Evolutionary conservation across 2,888 invertebrate genomes (phyloP), one percentile per base, ranked within the genome.

Genomic region (Orthosia incerta): DNA sequence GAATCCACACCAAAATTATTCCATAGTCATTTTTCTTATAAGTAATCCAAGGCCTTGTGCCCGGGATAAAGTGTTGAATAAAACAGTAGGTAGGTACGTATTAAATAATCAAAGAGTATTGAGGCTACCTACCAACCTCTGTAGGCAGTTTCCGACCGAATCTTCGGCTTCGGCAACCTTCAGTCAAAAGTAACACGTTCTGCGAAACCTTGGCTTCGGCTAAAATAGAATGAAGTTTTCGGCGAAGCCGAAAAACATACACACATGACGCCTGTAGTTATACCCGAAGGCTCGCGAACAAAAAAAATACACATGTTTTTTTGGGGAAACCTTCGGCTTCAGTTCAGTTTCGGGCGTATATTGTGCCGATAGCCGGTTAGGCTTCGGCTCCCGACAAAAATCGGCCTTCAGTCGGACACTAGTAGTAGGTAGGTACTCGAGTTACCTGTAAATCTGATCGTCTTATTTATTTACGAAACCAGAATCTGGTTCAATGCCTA

Each of bases 51-150:
- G 72, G 64, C 72, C 63, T 15, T 72, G 68, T 77, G 60, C 70
- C 63, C 56, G 55, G 65, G 57, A 76, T 76, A 77, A 72, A 74
- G 67, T 74, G 67, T 71, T 86, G 85, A 86, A 86, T 86, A 86
- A 87, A 74, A 83, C 74, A 86, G 83, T 46, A 74, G 76, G 74
- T 57, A 57, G 74, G 60, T 68, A 63, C 65, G 66, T 83, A 77
- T 82, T 86, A 81, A 87, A 86, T 87, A 87, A 85, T 75, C 78
- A 85, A 85, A 72, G 64, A 62, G 78, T 83, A 86, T 82, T 76
- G 85, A 82, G 67, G 70, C 71, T 71, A 57, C 59, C 69, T 64
- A 73, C 68, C 66, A 51, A 56, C 57, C 69, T 66, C 71, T 62
- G 66, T 60, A 67, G 61, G 23, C 39, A 39, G 39, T 39, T 39